Evolutionary conservation across 2,888 invertebrate genomes (phyloP), one percentile per base, ranked within the genome.

Genomic region (Eristalinus sepulchralis): DNA sequence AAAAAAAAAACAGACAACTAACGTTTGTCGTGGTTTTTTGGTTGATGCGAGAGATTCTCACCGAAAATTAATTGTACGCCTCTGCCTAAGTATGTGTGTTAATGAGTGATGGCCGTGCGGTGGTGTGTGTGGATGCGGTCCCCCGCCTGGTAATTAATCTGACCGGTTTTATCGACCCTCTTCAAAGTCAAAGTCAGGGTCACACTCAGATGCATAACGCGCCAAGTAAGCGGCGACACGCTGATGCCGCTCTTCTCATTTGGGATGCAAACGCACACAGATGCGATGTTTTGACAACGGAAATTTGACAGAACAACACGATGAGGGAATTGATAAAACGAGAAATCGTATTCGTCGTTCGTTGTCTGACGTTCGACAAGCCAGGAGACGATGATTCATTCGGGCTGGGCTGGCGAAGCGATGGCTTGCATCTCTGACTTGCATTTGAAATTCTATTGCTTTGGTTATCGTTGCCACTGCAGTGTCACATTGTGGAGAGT

Each of bases 101-200:
- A 67, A 66, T 55, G 67, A 68, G 39, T 66, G 27, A 53, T 57
- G 47, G 55, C 33, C 31, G 34, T 67, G 36, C 10, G n/a, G 24
- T 66, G 62, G 22, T 33, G 70, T 57, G 22, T 24, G 27, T n/a
- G 5, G 27, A 27, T 27, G 27, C 27, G 24, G 57, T 57, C 82
- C 72, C 85, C 76, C 62, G 62, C 31, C 57, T 73, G 68, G 73
- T 75, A 82, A 86, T 73, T 82, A 82, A 86, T 86, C 85, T 86
- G 82, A 86, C 85, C 82, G 85, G 85, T 86, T 86, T 75, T 64
- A 78, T 78, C 85, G 85, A 86, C 85, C 85, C 78, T 86, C 85
- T 86, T 86, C 85, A 86, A 86, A 82, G 85, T 86, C 85, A 86
- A 86, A 86, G 85, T 82, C 85, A 86, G 85, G 85, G 85, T 86